Conservation (phyloP, 2,797 vertebrate genomes). For the Micropoecilia bifurca region DNA sequence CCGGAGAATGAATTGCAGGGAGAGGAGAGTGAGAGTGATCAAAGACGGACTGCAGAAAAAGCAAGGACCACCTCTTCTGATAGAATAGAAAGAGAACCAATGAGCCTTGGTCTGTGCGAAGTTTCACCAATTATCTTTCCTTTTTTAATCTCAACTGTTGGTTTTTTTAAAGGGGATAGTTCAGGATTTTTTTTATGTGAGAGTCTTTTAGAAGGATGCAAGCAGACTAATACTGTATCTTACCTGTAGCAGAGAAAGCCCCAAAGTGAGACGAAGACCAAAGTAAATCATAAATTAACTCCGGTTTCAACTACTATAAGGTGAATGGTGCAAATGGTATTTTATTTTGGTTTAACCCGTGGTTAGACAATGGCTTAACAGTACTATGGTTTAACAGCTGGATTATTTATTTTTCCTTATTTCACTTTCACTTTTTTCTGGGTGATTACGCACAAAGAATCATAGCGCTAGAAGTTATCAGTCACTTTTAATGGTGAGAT, state of each 20-base stretch:
- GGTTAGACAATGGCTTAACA: too few species aligned
- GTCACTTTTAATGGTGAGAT: neutral
- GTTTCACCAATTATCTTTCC: slow-evolving; percentile 54
- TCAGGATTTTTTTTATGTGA: neutral
- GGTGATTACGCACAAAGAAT: neutral
- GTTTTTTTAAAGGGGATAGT: slow-evolving; percentile 42
- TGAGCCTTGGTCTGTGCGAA: slow-evolving; percentile 51
- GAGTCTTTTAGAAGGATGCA: neutral
- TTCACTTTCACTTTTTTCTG: neutral
- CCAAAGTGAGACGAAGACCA: neutral
- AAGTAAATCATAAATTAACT: neutral
- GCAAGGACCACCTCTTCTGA: slow-evolving; percentile 65
- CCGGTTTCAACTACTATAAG: neutral
- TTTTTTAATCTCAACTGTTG: slow-evolving; percentile 45
- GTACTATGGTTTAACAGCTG: too few species aligned
- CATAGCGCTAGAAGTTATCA: neutral
- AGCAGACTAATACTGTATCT: neutral
- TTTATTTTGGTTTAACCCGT: too few species aligned
- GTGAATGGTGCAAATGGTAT: neutral
- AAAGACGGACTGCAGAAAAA: slow-evolving; percentile 68
- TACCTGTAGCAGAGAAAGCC: neutral
- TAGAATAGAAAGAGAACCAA: slow-evolving; percentile 64
- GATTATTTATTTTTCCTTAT: neutral
- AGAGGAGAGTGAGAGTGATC: slow-evolving; percentile 67
- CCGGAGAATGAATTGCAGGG: slow-evolving; percentile 69